Conservation (phyloP, 2,888 invertebrate species). For the Pycnomerus fuliginosus region DNA sequence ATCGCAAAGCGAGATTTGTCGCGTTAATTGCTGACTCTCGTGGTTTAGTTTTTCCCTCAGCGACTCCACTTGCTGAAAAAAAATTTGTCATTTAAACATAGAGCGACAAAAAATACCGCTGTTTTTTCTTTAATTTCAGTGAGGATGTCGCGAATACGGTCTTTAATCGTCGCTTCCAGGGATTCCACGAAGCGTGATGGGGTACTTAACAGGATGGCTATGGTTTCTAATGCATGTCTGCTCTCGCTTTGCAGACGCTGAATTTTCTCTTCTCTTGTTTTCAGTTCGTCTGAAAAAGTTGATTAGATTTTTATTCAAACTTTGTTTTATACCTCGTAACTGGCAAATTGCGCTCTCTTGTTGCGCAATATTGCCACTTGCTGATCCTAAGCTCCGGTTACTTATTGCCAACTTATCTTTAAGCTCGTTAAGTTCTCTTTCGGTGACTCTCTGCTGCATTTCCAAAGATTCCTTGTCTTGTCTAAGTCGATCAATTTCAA, state of each 20-base stretch:
- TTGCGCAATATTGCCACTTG: constrained; percentile 67
- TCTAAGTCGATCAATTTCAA: constrained; percentile 70
- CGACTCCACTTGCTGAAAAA: constrained; percentile 68
- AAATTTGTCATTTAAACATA: not conserved
- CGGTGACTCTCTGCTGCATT: constrained; percentile 70
- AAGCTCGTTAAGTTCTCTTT: constrained; percentile 69
- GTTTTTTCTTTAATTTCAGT: constrained; percentile 76
- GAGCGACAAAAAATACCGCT: constrained; percentile 58
- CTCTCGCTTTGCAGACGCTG: constrained; percentile 67
- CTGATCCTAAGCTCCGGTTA: constrained; percentile 64
- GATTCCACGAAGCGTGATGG: constrained; percentile 75
- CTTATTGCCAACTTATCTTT: constrained; percentile 67
- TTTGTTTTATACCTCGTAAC: constrained; percentile 59
- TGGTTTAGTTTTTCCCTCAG: constrained; percentile 73
- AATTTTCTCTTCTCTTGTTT: constrained; percentile 68
- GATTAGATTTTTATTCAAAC: constrained; percentile 2
- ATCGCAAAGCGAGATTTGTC: constrained; percentile 66
- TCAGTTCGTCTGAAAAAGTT: constrained; percentile 62
- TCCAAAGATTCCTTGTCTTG: constrained; percentile 77
- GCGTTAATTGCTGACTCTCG: constrained; percentile 71
- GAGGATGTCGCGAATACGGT: constrained; percentile 73
- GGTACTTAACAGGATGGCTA: constrained; percentile 69
- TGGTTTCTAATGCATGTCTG: constrained; percentile 68
- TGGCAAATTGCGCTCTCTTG: constrained; percentile 69
- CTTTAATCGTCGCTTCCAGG: constrained; percentile 75